These are phyloP conservation scores for Potorous gilbertii DNA, from an alignment of 2,797 vertebrate genomes.

Conservation along the genomic window DNA sequence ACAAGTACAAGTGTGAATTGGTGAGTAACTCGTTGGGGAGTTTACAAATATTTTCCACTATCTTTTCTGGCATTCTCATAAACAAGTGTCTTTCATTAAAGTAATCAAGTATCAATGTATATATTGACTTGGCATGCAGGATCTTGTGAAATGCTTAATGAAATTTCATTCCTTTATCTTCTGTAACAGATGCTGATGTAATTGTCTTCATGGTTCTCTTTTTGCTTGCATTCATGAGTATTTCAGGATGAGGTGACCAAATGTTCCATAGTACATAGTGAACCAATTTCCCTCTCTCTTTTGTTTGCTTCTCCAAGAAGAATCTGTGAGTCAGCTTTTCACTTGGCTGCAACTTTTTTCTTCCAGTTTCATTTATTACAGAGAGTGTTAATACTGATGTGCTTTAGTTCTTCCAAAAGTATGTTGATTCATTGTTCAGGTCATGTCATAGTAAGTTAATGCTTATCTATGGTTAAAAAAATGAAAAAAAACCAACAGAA, in stretches of 20 bases:
- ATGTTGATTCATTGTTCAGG: not conserved
- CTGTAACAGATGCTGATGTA: not conserved
- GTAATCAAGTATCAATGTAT: not conserved
- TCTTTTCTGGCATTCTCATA: not conserved
- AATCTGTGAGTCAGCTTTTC: not conserved
- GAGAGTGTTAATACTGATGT: not conserved
- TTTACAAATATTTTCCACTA: not conserved
- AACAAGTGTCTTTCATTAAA: not conserved
- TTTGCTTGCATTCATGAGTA: not conserved
- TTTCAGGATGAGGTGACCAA: not conserved
- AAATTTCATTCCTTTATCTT: not conserved
- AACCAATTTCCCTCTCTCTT: not conserved
- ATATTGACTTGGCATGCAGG: not conserved
- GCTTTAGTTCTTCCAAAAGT: not conserved
- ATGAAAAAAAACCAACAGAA: not conserved
- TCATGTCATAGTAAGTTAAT: not conserved
- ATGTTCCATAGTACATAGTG: not conserved
- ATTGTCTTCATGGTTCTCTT: not conserved
- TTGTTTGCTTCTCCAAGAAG: not conserved
- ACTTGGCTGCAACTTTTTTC: not conserved
- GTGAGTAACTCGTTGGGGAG: not conserved
- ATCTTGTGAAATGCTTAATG: not conserved
- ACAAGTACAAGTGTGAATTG: not conserved
- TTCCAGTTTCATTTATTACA: not conserved
- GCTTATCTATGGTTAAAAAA: not conserved